These are phyloP conservation scores for Edolisoma coerulescens DNA, from an alignment of 2,113 vertebrate genomes.

Conservation along the genomic window DNA sequence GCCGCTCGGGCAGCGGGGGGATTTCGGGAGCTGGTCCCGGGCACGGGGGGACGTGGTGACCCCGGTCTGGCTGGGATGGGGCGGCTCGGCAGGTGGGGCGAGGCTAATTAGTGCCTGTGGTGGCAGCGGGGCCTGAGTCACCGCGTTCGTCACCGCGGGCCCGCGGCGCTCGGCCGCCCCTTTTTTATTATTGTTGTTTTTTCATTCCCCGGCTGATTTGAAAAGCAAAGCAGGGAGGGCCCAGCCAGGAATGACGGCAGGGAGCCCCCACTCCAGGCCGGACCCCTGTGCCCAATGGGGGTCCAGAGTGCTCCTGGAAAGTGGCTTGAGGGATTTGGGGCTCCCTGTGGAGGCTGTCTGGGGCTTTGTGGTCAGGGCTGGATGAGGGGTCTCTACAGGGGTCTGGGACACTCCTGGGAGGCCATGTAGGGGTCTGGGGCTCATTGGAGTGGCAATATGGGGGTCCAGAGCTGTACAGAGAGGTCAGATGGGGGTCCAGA, in stretches of 20 bases:
- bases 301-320: not conserved
- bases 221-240: conserved; percentile 28
- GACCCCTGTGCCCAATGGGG: rapidly evolving
- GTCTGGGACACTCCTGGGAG: not conserved
- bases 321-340: not conserved
- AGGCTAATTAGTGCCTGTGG: not conserved
- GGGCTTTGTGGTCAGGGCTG: not conserved
- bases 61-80: rapidly evolving
- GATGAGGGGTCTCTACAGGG: not conserved
- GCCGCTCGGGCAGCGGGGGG: rapidly evolving
- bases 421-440: not conserved
- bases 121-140: conserved; percentile 19
- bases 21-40: rapidly evolving
- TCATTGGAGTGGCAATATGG: not conserved
- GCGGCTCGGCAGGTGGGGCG: not conserved
- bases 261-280: not conserved
- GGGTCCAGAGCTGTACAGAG: not conserved
- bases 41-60: rapidly evolving
- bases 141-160: not conserved
- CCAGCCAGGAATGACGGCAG: not conserved
- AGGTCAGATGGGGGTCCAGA: rapidly evolving
- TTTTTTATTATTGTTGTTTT: not conserved
- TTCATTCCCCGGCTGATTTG: not conserved
- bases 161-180: not conserved
- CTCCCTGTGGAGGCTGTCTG: not conserved